A percentile compares a stretch with the other conserved stretches of the same genome.
Conservation (phyloP, 2,888 invertebrate species). For the Drosophila nigritarsus region DNA sequence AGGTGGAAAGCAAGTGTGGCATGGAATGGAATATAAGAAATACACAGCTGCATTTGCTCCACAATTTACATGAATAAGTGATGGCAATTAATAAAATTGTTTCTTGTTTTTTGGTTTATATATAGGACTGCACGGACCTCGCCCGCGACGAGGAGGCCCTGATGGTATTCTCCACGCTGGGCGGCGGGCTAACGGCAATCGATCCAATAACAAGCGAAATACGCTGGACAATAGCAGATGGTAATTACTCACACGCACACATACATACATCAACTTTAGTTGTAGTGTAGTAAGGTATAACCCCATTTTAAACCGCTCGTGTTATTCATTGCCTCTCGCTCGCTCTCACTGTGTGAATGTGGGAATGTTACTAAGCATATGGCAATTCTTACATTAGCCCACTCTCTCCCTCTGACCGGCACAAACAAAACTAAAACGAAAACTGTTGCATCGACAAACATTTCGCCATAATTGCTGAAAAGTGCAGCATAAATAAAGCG, state of each 20-base stretch:
- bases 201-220: constrained; percentile 93
- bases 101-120: constrained; percentile 13
- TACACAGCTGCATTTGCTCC: constrained; percentile 13
- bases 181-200: constrained; percentile 96
- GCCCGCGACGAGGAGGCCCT: constrained; percentile 90
- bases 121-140: constrained; percentile 87
- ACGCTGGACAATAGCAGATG: constrained; percentile 96
- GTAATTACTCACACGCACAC: constrained; percentile 85
- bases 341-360: constrained; percentile 20
- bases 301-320: constrained; percentile 45
- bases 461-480: constrained; percentile 38
- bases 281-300: constrained; percentile 32
- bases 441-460: constrained; percentile 55
- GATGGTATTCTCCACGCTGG: constrained; percentile 95
- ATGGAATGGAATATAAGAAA: neutral
- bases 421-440: constrained; percentile 18
- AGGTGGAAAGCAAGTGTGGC: constrained; percentile 16
- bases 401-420: constrained; percentile 6
- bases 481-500: constrained; percentile 57
- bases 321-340: constrained; percentile 14
- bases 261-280: constrained; percentile 9
- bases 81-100: constrained; percentile 38
- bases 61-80: constrained; percentile 21
- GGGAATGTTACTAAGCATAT: constrained; percentile 54
- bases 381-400: constrained; percentile 22